A percentile compares a stretch with the other conserved stretches of the same genome.
phyloP scores from a whole-genome alignment of 2,113 vertebrate species.

The Oryzias woworae region DNA sequence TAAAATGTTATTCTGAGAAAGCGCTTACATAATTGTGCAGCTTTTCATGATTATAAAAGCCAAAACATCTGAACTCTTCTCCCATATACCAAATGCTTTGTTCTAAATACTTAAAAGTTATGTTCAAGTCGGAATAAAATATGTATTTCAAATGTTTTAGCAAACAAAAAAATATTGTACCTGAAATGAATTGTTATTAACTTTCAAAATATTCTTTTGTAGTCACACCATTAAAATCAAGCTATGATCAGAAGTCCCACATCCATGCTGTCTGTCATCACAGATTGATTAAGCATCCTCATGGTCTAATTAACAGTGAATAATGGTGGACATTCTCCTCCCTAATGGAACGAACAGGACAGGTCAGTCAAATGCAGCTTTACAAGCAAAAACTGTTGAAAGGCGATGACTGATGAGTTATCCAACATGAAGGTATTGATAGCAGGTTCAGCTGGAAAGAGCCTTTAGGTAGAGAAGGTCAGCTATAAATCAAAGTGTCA shows the following conservation, averaged over 20 bases:
- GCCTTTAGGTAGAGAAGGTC: not conserved
- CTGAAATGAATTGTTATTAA: too few species aligned
- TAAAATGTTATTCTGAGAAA: not conserved
- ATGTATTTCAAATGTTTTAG: not conserved
- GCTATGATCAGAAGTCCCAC: not conserved
- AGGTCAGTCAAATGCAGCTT: not conserved
- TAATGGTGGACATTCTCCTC: conserved; percentile 2
- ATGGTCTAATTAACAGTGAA: conserved; percentile 5
- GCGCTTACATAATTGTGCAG: not conserved
- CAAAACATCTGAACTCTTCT: not conserved
- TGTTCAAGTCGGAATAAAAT: conserved; percentile 5
- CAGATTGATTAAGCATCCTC: conserved; percentile 3
- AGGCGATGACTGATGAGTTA: not conserved
- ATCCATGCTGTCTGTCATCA: conserved; percentile 8
- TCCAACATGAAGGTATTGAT: not conserved
- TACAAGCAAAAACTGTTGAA: not conserved
- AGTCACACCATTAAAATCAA: too few species aligned
- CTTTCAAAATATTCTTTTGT: too few species aligned
- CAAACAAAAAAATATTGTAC: too few species aligned
- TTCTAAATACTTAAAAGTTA: not conserved
- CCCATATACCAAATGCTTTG: conserved; percentile 2
- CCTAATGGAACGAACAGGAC: not conserved
- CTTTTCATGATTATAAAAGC: conserved; percentile 4
- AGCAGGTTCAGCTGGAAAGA: not conserved
- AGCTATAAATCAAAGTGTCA: not conserved